Base-by-base conservation (phyloP, 2,888 invertebrate genomes). In the Plutella xylostella region DNA sequence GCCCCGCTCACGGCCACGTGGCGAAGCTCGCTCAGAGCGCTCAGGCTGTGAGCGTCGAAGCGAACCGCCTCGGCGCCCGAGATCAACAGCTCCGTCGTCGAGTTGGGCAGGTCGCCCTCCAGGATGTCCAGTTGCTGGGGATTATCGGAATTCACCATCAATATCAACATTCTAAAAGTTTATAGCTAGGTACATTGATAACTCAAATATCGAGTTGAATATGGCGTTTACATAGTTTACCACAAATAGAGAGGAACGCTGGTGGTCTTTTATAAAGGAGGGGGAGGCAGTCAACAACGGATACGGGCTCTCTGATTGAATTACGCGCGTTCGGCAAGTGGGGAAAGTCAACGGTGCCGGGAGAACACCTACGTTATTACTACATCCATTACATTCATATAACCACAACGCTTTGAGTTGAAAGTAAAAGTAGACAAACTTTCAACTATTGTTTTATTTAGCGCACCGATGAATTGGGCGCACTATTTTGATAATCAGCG, bases 71-170 rank as follows among this genome's bases (percentile, higher is more conserved):
- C 70, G 21, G 86, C 87, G 17, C 88, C 88, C 18, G 70, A 73
- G 15, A 90, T 75, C 39, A 83, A 80, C 47, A 90, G 69, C 55
- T 88, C 88, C 50, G 85, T 78, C 17, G 87, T 86, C n/a, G 82
- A 72, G 33, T 73, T 68, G 14, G 90, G 89, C 45, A 90, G 72
- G 46, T 85, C 84, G 12, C 84, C 85, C 42, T 83, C 71, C 22
- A 65, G 50, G 34, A 87, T 68, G 53, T 75, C 64, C 51, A 88
- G 52, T 51, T 65, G 73, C 87, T 88, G 84, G 40, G 76, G 17
- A 30, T 30, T 12, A 30, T 30, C 30, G 30, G 12, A 12, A 30
- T 12, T 3, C 30, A n/a, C n/a, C n/a, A n/a, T n/a, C n/a, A n/a
- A n/a, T n/a, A n/a, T n/a, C n/a, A n/a, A n/a, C n/a, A n/a, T n/a